Base-by-base conservation (phyloP, 2,888 invertebrate species). In the Abscondita cerata region DNA sequence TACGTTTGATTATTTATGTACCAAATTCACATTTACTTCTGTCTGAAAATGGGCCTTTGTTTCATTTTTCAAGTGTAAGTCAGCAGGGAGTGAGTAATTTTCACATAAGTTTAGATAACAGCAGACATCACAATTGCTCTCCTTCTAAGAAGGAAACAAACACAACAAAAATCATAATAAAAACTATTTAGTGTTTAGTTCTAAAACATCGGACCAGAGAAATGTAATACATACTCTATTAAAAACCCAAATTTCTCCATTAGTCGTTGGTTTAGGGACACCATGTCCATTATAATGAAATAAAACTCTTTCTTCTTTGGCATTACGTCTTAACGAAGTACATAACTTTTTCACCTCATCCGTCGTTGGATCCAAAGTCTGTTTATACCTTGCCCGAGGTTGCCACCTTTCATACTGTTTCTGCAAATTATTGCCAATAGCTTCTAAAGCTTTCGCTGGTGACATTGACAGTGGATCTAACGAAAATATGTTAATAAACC, bases 251-350 rank as follows among this genome's bases (percentile, higher is more conserved):
- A 98, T 95, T 85, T 99, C 99, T 6, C 99, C 98, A 82, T 99
- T 99, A 13, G 89, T 85, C 8, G 99, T 99, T 31, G 99, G 99
- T 80, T 92, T 93, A 40, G 99, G 99, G 61, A 99, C 99, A 12
- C 99, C 99, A 79, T 99, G 99, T 0, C 99, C 99, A 81, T 99
- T 99, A 81, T 99, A 99, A 82, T 99, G 99, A 82, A 99, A 99
- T 54, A 99, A 83, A 34, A 99, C 97, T 66, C 99, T 86, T 78
- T 99, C 99, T 74, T 98, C 98, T 82, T 98, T 98, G 2, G 99
- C 98, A 82, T 96, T 98, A 69, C 97, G 86, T 9, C 99, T 85
- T 68, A 99, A 82, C 0, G 97, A 96, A 20, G 92, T 91, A 78
- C 98, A 98, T 16, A 98, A 83, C 80, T 98, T 98, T 80, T 98